A percentile compares a stretch with the other conserved stretches of the same genome.
Conservation (phyloP, 2,113 vertebrate genomes). For the Phocoena phocoena region DNA sequence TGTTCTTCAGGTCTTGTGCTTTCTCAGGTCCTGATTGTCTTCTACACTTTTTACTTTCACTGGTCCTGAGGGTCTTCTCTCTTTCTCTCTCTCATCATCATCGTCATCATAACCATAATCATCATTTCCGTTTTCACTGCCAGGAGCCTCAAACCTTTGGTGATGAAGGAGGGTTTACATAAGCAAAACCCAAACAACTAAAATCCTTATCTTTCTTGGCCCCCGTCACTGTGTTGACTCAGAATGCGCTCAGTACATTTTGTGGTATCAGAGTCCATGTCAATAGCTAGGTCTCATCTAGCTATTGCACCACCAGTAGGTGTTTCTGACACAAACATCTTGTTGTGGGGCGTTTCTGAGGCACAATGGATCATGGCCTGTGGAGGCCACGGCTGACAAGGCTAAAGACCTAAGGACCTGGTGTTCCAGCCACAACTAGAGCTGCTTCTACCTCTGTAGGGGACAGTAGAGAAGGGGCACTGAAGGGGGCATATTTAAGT, state of each 20-base stretch:
- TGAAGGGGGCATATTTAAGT: neutral
- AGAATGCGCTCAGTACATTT: neutral
- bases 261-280: neutral
- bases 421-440: neutral
- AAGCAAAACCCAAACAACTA: neutral
- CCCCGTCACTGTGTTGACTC: neutral
- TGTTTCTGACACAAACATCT: conserved; percentile 9
- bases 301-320: conserved; percentile 42
- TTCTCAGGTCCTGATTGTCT: neutral
- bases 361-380: neutral
- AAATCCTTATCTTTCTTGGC: conserved; percentile 52
- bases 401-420: neutral
- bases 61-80: neutral
- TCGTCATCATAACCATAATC: neutral
- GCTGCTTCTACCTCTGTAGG: neutral
- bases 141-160: neutral
- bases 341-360: neutral
- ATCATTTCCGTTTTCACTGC: neutral
- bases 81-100: neutral
- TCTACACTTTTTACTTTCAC: neutral
- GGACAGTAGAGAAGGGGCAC: neutral
- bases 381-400: neutral
- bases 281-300: neutral
- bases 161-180: neutral
- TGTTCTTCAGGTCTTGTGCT: neutral